Conservation (phyloP, 2,888 invertebrate species). For the Drosophila meridiana region DNA sequence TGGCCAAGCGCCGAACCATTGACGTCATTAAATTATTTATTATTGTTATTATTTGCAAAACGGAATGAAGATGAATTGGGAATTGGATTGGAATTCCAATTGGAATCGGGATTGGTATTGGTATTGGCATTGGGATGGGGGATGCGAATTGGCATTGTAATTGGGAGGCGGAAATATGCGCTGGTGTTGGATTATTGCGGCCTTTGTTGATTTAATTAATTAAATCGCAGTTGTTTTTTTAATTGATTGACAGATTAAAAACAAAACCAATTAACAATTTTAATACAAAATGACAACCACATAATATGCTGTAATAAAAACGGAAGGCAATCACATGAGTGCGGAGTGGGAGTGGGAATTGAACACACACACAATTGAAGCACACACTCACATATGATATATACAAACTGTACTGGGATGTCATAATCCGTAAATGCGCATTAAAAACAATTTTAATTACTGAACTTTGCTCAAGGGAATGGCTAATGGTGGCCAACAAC, state of each 20-base stretch:
- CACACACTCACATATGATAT: not conserved
- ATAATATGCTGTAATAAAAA: slow-evolving; percentile 81
- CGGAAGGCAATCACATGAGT: slow-evolving; percentile 29
- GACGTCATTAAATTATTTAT: slow-evolving; percentile 72
- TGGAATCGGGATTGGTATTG: slow-evolving; percentile 20
- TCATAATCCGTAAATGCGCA: slow-evolving; percentile 78
- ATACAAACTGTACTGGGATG: slow-evolving; percentile 50
- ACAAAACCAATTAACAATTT: slow-evolving; percentile 83
- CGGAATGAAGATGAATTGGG: slow-evolving; percentile 25
- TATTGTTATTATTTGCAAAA: slow-evolving; percentile 56
- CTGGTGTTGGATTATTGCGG: slow-evolving; percentile 80
- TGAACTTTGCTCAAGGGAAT: slow-evolving; percentile 66
- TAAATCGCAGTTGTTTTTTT: slow-evolving; percentile 82
- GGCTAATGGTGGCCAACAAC: slow-evolving; percentile 29
- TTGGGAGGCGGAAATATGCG: slow-evolving; percentile 16
- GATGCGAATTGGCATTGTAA: slow-evolving; percentile 1
- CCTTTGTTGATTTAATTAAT: slow-evolving; percentile 80
- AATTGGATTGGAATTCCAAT: slow-evolving; percentile 9
- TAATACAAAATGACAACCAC: slow-evolving; percentile 82
- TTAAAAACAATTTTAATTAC: slow-evolving; percentile 81
- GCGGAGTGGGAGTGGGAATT: slow-evolving; percentile 18
- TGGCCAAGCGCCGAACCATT: slow-evolving; percentile 25
- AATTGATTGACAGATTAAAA: slow-evolving; percentile 83
- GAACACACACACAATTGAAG: slow-evolving; percentile 18
- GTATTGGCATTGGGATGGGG: slow-evolving; percentile 43